Conservation (phyloP, 2,888 invertebrate genomes). For the Agrotis ipsilon region DNA sequence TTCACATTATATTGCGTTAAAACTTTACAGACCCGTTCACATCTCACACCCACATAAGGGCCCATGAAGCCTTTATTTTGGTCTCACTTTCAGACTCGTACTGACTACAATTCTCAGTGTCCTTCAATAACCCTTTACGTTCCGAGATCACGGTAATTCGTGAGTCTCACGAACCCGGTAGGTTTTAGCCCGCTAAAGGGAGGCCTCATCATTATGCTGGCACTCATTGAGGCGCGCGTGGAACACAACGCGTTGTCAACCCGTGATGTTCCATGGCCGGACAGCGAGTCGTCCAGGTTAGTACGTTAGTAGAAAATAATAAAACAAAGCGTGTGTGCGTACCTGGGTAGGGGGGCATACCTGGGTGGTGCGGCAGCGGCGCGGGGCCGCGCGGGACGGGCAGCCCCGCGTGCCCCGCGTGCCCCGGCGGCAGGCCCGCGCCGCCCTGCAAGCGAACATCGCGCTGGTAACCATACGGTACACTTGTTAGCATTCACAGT, state of each 20-base stretch:
- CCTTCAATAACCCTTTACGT: no score
- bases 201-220: no score
- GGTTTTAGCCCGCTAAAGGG: no score
- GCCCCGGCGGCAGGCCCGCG: constrained; percentile 79
- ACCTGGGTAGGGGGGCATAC: constrained; percentile 75
- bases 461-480: constrained; percentile 14
- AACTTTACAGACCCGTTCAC: background rate
- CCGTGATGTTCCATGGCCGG: no score
- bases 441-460: constrained; percentile 74
- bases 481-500: background rate
- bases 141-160: no score
- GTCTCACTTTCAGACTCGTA: background rate
- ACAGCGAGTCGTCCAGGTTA: no score
- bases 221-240: no score
- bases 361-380: constrained; percentile 86
- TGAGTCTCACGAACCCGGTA: no score
- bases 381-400: constrained; percentile 82
- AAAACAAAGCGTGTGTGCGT: constrained; percentile 49
- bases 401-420: constrained; percentile 79
- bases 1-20: background rate
- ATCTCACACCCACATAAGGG: background rate
- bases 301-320: constrained; percentile 41
- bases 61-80: background rate
- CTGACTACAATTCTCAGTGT: no score
- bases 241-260: no score